Percentiles rank a stretch among this genome's conserved stretches.
Conservation (phyloP, 2,888 invertebrate genomes). For the Candidula unifasciata region DNA sequence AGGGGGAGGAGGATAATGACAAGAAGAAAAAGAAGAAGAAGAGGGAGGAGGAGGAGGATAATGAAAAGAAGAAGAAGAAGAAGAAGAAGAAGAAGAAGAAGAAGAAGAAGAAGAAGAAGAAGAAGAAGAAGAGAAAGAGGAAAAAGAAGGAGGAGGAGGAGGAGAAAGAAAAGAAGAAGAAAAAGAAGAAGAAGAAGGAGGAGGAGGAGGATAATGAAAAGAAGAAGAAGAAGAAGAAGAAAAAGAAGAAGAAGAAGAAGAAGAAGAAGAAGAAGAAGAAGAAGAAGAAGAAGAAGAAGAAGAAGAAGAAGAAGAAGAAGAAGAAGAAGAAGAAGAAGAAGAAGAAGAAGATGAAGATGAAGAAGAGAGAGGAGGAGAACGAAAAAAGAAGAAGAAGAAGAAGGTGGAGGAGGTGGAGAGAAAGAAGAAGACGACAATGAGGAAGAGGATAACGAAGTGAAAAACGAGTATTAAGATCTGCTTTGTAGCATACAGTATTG, state of each 20-base stretch:
- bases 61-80: no score
- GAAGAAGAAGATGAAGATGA: background rate
- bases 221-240: slow-evolving; percentile 8
- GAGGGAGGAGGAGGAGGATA: no score
- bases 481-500: no score
- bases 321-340: background rate
- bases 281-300: background rate
- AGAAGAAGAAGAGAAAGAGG: background rate
- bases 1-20: no score
- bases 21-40: no score
- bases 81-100: no score
- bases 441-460: no score
- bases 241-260: background rate
- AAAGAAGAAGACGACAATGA: background rate
- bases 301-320: background rate
- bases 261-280: slow-evolving; percentile 1
- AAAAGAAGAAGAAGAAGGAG: background rate
- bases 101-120: no score
- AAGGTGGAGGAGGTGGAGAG: background rate
- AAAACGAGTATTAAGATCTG: no score
- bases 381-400: background rate
- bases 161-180: background rate
- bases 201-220: background rate
- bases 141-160: background rate
- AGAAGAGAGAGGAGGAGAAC: background rate